These are phyloP conservation scores for Meandrina meandrites DNA, from an alignment of 92 coral and sea anemone species.

Conservation along the genomic window DNA sequence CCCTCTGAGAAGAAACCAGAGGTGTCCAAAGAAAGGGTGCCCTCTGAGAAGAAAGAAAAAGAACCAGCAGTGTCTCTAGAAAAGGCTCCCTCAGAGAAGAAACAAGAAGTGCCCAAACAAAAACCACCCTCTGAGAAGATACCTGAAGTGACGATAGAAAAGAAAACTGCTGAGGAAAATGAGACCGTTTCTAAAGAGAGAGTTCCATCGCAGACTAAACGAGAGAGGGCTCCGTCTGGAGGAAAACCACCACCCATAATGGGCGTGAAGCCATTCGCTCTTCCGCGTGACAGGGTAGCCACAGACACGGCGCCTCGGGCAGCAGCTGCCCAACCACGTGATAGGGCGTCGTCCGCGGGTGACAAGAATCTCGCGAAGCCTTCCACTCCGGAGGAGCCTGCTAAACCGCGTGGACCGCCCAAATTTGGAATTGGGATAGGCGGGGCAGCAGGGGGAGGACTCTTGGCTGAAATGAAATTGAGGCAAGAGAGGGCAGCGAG, in stretches of 20 bases:
- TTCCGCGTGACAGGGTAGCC: constrained; percentile 68
- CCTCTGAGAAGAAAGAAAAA: neutral
- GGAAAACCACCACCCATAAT: constrained; percentile 40
- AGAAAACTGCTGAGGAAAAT: neutral
- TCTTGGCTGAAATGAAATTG: constrained; percentile 96
- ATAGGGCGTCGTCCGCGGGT: constrained; percentile 39
- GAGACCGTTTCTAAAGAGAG: neutral
- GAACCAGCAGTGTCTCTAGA: neutral
- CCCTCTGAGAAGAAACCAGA: constrained; percentile 15
- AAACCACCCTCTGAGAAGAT: constrained; percentile 15
- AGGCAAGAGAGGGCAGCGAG: constrained; percentile 81
- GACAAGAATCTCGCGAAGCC: constrained; percentile 17
- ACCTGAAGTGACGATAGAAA: constrained; percentile 17
- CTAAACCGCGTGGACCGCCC: constrained; percentile 79
- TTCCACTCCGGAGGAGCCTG: constrained; percentile 26
- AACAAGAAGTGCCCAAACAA: neutral
- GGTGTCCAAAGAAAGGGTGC: neutral
- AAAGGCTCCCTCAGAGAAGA: neutral
- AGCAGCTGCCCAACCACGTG: constrained; percentile 57
- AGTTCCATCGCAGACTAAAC: neutral
- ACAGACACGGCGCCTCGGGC: constrained; percentile 49
- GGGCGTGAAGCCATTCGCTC: constrained; percentile 56
- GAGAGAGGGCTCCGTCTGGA: constrained; percentile 19
- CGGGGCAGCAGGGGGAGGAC: constrained; percentile 88
- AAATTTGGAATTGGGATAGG: constrained; percentile 96